Conservation (phyloP, 2,113 vertebrate species). For the Fulica atra region DNA sequence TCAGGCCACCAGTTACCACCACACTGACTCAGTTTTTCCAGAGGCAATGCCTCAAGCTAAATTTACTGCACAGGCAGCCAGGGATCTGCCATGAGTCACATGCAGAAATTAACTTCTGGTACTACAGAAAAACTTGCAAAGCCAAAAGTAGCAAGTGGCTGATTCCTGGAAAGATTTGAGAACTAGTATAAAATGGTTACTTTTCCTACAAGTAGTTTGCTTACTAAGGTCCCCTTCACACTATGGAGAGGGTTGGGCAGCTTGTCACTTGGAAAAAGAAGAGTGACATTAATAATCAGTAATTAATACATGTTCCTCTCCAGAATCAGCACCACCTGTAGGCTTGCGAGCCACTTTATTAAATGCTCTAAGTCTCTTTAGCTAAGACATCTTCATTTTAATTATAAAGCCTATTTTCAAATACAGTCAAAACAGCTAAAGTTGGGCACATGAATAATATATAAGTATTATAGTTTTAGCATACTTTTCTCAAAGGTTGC, state of each 20-base stretch:
- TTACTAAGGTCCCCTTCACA: not conserved
- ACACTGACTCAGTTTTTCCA: slow-evolving; percentile 48
- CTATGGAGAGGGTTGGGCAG: not conserved
- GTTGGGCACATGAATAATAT: not conserved
- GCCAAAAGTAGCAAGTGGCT: slow-evolving; percentile 22
- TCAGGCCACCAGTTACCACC: not conserved
- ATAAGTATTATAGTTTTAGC: not conserved
- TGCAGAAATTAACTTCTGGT: slow-evolving; percentile 16
- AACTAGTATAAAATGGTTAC: not conserved
- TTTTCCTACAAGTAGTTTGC: not conserved
- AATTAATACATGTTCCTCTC: not conserved
- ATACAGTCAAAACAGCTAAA: not conserved
- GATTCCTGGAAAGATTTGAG: not conserved
- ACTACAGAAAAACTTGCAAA: slow-evolving; percentile 24
- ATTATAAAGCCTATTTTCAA: not conserved
- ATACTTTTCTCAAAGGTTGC: not conserved
- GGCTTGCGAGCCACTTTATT: not conserved
- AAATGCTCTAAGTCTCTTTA: slow-evolving; percentile 22
- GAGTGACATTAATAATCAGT: not conserved
- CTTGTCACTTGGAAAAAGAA: not conserved
- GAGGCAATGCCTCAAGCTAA: slow-evolving; percentile 53
- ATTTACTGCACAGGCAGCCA: slow-evolving; percentile 27
- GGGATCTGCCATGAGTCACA: not conserved
- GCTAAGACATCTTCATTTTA: not conserved
- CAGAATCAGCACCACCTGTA: not conserved